phyloP scores from a whole-genome alignment of 2,113 vertebrate species.

The Montifringilla adamsi region DNA sequence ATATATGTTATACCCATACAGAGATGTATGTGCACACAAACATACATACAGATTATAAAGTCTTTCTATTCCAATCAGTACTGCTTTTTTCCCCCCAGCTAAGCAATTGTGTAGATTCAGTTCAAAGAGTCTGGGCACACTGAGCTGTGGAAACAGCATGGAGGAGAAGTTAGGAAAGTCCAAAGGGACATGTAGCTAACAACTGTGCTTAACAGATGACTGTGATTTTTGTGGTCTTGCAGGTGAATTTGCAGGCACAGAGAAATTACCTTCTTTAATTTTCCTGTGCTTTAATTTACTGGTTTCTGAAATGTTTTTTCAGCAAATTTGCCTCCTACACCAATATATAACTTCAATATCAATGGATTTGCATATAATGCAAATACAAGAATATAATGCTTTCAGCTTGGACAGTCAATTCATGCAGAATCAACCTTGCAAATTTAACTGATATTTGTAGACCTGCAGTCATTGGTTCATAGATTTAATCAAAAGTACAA shows the following conservation, averaged over 20 bases:
- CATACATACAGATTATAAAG: neutral
- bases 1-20: neutral
- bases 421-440: conserved; percentile 8
- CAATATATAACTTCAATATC: conserved; percentile 11
- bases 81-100: neutral
- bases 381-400: conserved; percentile 5
- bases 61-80: neutral
- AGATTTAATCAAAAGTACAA: neutral
- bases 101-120: neutral
- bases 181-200: neutral
- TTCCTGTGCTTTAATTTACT: neutral
- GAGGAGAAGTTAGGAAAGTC: neutral
- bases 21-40: neutral
- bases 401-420: conserved; percentile 35
- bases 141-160: neutral
- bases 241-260: neutral
- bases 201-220: neutral
- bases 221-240: neutral
- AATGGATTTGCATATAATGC: conserved; percentile 2
- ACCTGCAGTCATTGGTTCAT: conserved; percentile 8
- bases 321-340: neutral
- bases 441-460: conserved; percentile 3
- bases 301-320: conserved; percentile 18
- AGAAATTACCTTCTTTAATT: neutral
- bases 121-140: neutral